Evolutionary conservation across 1,140 invertebrate genomes (phyloP), one percentile per base, ranked within the genome.

Genomic region (Apolygus lucorum): DNA sequence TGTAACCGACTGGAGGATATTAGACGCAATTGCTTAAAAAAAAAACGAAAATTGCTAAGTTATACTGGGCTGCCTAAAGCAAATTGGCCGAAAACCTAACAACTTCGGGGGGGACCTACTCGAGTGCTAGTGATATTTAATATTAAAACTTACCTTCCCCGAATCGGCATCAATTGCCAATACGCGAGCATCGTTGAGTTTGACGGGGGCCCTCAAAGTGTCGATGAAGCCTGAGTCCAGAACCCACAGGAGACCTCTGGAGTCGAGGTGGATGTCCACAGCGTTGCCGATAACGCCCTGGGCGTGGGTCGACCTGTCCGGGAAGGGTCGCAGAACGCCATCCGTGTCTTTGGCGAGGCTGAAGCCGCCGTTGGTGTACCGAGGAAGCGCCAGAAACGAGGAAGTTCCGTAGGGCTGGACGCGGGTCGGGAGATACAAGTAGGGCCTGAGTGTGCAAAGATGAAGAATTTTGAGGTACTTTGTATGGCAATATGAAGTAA

Each of bases 261-360:
- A 76, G 76, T 86, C 85, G 2, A 86, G 74, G 65, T 81, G 83
- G 13, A 86, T 74, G 73, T 87, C 85, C 0, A 86, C 84, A 0
- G 82, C 84, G 14, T 71, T 71, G 1, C 42, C 54, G 67, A 71
- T 66, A 74, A 84, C 85, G 25, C 83, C 84, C 75, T 86, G 84
- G 70, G 86, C 84, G 74, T 87, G 84, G 21, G 83, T 78, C 11
- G 79, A 74, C 85, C 85, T 87, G 75, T 82, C 84, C 0, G 86
- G 86, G 78, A 83, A 87, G 0, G 86, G 83, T 14, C 76, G 72
- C 1, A 86, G 75, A 27, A 78, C 69, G 62, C 80, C 82, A 25
- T 77, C 77, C 28, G 78, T 81, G 52, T 76, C 75, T 68, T 49
- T 52, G 8, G 80, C 82, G 68, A 86, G 73, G 4, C 79, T 25